Evolutionary conservation across 1,140 invertebrate genomes (phyloP), one percentile per base, ranked within the genome.

Genomic region (Euwallacea fornicatus): DNA sequence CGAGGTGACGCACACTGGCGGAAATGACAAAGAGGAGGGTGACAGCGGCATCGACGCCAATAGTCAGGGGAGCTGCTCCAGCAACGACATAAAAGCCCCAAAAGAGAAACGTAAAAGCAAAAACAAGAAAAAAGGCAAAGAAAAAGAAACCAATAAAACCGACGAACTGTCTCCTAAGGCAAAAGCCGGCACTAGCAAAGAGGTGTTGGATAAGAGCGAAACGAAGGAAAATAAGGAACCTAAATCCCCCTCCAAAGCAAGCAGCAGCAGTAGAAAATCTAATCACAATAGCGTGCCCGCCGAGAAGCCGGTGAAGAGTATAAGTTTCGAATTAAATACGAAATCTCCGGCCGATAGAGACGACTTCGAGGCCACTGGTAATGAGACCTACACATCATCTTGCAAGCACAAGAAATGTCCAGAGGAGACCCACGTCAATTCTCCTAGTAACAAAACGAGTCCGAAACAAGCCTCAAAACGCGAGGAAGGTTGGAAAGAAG

Each of bases 401-500:
- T 11, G 44, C 9, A 72, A 72, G 44, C 15, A 13, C n/a, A 73
- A 73, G 11, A 75, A 75, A 42, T 60, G 55, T 42, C 56, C 61
- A 9, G 74, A 75, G 60, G 64, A 72, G 2, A 56, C 55, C 15
- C 61, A 65, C 63, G 42, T 13, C 15, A 60, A 7, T 21, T 55
- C 59, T 62, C n/a, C 7, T 13, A 7, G 41, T 7, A 72, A 47
- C 47, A 69, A 43, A n/a, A 85, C 86, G 2, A 92, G 89, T 80
- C 90, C 90, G 0, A 93, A 92, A 77, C 90, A 91, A 79, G 83
- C 73, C 82, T 87, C 77, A 87, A 92, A 82, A 33, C 79, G 93
- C 61, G 96, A 98, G 76, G 96, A 98, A 80, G 96, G 95, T 7
- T 98, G 96, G 96, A 98, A 97, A 82, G 96, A 98, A 85, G 95